A percentile compares a stretch with the other conserved stretches of the same genome.
Conservation (phyloP, 1,140 invertebrate genomes). For the Babylonia areolata region DNA sequence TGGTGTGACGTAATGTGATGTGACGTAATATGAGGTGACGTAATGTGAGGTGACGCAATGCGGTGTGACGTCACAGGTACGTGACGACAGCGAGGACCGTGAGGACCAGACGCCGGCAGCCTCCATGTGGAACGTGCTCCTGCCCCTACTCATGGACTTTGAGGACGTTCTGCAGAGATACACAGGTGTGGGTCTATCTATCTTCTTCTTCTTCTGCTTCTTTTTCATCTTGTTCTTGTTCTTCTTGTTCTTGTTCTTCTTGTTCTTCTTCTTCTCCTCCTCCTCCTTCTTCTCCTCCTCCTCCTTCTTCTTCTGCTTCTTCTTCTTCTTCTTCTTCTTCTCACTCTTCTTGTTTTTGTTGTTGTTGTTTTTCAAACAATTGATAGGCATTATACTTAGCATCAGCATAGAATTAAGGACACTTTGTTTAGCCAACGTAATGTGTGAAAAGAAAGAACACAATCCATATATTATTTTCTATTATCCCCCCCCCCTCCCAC, state of each 20-base stretch:
- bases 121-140: constrained; percentile 65
- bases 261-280: neutral
- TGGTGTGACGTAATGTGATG: no score
- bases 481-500: no score
- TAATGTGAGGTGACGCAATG: neutral
- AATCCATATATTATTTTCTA: no score
- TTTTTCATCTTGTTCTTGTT: no score
- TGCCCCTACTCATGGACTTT: constrained; percentile 67
- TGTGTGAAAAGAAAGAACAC: no score
- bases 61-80: neutral
- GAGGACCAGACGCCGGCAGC: constrained; percentile 57
- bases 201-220: no score
- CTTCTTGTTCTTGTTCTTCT: no score
- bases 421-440: no score
- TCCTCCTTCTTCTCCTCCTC: neutral
- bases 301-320: neutral
- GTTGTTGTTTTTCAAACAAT: no score
- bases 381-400: no score
- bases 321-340: neutral
- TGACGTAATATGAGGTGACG: neutral
- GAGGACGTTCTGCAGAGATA: constrained; percentile 67
- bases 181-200: constrained; percentile 50
- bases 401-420: no score
- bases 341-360: neutral
- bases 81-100: constrained; percentile 54